Percentiles rank a stretch among this genome's conserved stretches.
Conservation (phyloP, 2,888 invertebrate genomes). For the Dorcus parallelipipedus region DNA sequence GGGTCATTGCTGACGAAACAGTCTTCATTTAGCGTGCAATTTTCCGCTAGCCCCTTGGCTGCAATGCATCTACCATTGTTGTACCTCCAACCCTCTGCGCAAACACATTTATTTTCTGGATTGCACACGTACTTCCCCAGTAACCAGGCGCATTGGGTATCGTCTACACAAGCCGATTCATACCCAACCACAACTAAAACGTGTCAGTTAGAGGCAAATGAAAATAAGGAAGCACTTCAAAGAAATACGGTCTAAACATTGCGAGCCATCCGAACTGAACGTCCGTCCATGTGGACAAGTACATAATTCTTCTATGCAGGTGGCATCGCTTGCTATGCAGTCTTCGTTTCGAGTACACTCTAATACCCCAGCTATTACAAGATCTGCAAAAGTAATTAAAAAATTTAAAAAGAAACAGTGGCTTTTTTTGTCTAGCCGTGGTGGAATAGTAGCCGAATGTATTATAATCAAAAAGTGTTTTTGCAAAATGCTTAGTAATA, state of each 20-base stretch:
- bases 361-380: not conserved
- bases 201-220: not conserved
- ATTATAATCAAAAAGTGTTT: too few species aligned
- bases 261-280: slow-evolving; percentile 5
- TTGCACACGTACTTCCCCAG: slow-evolving; percentile 12
- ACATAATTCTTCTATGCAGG: slow-evolving; percentile 8
- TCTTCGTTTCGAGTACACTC: slow-evolving; percentile 8
- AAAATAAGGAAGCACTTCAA: not conserved
- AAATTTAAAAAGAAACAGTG: too few species aligned
- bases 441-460: too few species aligned
- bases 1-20: slow-evolving; percentile 12
- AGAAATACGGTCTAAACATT: slow-evolving; percentile 11
- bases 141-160: slow-evolving; percentile 11
- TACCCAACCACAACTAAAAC: slow-evolving; percentile 11
- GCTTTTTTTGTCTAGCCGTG: too few species aligned
- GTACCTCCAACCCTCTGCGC: slow-evolving; percentile 9
- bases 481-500: too few species aligned
- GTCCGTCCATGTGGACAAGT: slow-evolving; percentile 6
- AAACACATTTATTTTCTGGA: slow-evolving; percentile 1
- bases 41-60: slow-evolving; percentile 7
- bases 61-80: slow-evolving; percentile 14
- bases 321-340: slow-evolving; percentile 10
- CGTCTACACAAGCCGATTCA: slow-evolving; percentile 7
- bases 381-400: slow-evolving; percentile 3
- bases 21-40: slow-evolving; percentile 7